Conservation (phyloP, 2,888 invertebrate species). For the Cecidostiba fungosa region DNA sequence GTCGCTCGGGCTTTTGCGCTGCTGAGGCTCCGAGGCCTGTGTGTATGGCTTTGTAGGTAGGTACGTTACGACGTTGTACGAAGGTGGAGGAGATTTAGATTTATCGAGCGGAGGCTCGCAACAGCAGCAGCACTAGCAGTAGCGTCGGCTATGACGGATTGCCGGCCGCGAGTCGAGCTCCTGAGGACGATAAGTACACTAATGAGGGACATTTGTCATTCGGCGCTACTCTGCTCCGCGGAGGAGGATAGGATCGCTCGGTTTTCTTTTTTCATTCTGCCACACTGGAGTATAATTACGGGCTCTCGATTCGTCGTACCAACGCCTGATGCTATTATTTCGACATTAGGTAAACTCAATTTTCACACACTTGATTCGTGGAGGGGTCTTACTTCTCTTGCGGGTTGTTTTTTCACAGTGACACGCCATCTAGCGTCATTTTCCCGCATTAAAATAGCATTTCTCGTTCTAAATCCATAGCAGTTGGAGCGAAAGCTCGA, state of each 20-base stretch:
- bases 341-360: not conserved
- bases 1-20: not conserved
- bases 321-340: not conserved
- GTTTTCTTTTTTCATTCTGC: not conserved
- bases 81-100: conserved; percentile 24
- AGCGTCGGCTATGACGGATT: conserved; percentile 34
- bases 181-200: conserved; percentile 40
- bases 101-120: conserved; percentile 3
- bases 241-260: not conserved
- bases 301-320: no score
- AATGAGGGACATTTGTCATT: conserved; percentile 42
- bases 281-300: no score
- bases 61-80: not conserved
- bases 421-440: no score
- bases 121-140: not conserved
- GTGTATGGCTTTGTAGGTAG: not conserved
- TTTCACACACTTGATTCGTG: not conserved
- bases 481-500: not conserved
- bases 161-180: conserved; percentile 10
- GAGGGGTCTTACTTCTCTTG: no score
- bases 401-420: no score
- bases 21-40: not conserved
- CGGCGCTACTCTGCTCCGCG: not conserved
- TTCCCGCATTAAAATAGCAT: no score
- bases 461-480: no score